These are phyloP conservation scores for Zosterops japonicus DNA, from an alignment of 2,113 vertebrate species.

Conservation along the genomic window DNA sequence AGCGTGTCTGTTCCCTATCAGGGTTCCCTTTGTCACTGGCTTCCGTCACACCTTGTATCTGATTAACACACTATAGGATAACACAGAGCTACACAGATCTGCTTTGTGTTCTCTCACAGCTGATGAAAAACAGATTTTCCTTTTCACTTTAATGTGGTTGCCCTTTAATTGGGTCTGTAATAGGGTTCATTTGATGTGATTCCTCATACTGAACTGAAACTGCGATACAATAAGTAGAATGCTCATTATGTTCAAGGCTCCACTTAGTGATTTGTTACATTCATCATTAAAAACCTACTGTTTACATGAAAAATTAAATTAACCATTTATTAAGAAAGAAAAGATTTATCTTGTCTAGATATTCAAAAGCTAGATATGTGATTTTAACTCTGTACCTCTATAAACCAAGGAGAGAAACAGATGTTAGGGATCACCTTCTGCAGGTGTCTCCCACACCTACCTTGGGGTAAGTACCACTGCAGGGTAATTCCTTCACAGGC, in stretches of 20 bases:
- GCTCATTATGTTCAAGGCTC: constrained; percentile 36
- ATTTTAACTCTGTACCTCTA: neutral
- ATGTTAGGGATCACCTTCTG: neutral
- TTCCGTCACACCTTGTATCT: constrained; percentile 77
- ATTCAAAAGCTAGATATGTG: neutral
- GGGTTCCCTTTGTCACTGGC: constrained; percentile 74
- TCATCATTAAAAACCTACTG: neutral
- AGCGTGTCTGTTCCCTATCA: constrained; percentile 72
- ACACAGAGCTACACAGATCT: constrained; percentile 73
- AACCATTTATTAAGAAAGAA: neutral
- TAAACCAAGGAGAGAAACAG: constrained; percentile 17
- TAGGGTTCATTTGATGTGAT: constrained; percentile 74
- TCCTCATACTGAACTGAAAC: constrained; percentile 59
- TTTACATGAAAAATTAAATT: neutral
- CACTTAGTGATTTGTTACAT: neutral
- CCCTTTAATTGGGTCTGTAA: constrained; percentile 72
- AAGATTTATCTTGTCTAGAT: neutral
- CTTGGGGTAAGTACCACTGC: neutral
- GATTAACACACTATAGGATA: constrained; percentile 76
- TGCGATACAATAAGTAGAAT: constrained; percentile 37
- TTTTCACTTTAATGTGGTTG: constrained; percentile 76
- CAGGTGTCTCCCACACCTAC: constrained; percentile 1
- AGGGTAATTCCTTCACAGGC: neutral
- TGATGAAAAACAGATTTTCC: constrained; percentile 79
- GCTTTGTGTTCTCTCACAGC: constrained; percentile 71